Evolutionary conservation across 2,888 invertebrate species (phyloP).

Genomic region (Portevinia maculata): DNA sequence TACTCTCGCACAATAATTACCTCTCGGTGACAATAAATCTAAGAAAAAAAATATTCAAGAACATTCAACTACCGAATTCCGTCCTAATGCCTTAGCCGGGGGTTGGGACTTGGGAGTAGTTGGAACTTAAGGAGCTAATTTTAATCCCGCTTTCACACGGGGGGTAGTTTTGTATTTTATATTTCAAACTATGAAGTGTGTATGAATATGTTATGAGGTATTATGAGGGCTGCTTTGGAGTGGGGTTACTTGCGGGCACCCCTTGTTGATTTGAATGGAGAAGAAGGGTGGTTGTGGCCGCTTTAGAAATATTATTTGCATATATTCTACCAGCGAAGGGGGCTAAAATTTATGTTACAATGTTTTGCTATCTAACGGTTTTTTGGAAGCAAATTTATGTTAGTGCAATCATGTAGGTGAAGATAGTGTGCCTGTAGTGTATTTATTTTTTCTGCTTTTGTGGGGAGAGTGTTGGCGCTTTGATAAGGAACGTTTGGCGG

Average conservation of each 20-base stretch:
- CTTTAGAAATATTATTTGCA: constrained; percentile 59
- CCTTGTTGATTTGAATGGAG: constrained; percentile 35
- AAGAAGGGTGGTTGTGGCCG: constrained; percentile 44
- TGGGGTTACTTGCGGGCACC: background rate
- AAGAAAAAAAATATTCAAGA: constrained; percentile 5
- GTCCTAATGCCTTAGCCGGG: background rate
- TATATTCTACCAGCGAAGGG: constrained; percentile 17
- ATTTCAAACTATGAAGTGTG: constrained; percentile 50
- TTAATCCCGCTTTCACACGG: constrained; percentile 31
- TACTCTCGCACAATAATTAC: constrained; percentile 56
- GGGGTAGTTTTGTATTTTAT: constrained; percentile 32
- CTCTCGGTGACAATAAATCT: constrained; percentile 59
- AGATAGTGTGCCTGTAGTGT: constrained; percentile 54
- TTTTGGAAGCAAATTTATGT: constrained; percentile 20
- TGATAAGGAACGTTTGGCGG: constrained; percentile 34
- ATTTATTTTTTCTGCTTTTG: background rate
- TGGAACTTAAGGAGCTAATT: constrained; percentile 50
- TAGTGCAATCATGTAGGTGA: constrained; percentile 53
- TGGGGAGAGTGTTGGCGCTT: constrained; percentile 28
- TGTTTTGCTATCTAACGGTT: constrained; percentile 46
- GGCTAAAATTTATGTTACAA: constrained; percentile 51
- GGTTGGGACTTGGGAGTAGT: background rate
- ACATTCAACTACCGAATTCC: constrained; percentile 25
- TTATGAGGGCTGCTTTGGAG: constrained; percentile 22
- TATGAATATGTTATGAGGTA: constrained; percentile 51